A percentile compares a stretch with the other conserved stretches of the same genome.
Conservation (phyloP, 2,797 vertebrate species). For the Tragopan temminckii region DNA sequence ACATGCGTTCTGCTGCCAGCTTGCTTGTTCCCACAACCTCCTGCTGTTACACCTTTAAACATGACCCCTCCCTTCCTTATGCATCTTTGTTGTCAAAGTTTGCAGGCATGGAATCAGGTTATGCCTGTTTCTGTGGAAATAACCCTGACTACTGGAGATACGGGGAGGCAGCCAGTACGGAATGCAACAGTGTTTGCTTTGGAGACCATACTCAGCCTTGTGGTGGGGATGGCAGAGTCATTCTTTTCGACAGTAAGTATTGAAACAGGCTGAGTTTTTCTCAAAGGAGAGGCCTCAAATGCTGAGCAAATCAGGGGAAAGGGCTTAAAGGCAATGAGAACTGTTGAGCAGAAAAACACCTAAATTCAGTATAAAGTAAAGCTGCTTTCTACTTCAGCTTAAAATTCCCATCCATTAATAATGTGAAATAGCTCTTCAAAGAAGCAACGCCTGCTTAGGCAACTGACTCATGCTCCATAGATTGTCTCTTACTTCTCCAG, state of each 20-base stretch:
- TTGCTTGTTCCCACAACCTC: not conserved
- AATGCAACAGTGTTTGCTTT: conserved; percentile 97
- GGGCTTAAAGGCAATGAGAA: not conserved
- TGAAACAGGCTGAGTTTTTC: not conserved
- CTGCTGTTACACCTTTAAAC: not conserved
- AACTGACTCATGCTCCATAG: not conserved
- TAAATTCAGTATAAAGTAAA: not conserved
- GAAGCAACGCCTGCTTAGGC: not conserved
- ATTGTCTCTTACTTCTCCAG: not conserved
- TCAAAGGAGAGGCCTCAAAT: conserved; percentile 40
- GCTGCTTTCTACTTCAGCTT: not conserved
- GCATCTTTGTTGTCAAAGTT: conserved; percentile 84
- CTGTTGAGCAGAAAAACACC: not conserved
- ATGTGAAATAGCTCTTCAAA: not conserved
- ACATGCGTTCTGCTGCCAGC: not conserved
- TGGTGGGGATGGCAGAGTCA: conserved; percentile 95
- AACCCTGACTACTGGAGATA: conserved; percentile 91
- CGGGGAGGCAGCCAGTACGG: conserved; percentile 89
- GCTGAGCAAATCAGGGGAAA: conserved; percentile 33
- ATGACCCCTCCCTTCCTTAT: not conserved
- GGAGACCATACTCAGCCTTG: conserved; percentile 97
- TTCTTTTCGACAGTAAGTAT: conserved; percentile 95
- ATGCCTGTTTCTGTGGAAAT: conserved; percentile 97
- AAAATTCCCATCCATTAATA: not conserved
- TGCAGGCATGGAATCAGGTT: conserved; percentile 97